A percentile compares a stretch with the other conserved stretches of the same genome.
These are phyloP conservation scores for Macroteleia sp. DNA, from an alignment of 2,888 invertebrate species.

Conservation along the genomic window DNA sequence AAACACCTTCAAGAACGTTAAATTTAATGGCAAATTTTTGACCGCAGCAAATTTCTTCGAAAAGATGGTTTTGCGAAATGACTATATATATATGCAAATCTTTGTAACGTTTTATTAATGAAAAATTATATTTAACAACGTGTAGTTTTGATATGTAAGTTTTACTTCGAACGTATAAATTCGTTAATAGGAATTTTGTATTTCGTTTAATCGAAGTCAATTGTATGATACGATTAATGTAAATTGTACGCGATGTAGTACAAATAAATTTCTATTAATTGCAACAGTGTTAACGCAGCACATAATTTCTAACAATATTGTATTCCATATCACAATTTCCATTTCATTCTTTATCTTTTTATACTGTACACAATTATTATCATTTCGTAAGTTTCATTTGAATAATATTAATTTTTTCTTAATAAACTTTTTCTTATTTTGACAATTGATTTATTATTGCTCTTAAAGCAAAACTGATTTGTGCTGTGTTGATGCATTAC, in stretches of 20 bases:
- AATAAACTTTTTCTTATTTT: too few relatives aligned
- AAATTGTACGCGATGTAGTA: constrained; percentile 38
- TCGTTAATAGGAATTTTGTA: constrained; percentile 27
- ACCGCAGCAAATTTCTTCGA: background rate
- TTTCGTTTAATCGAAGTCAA: constrained; percentile 35
- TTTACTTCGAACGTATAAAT: constrained; percentile 26
- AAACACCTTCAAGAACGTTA: too few relatives aligned
- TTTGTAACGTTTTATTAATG: constrained; percentile 23
- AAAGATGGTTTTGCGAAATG: constrained; percentile 1
- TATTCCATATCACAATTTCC: background rate
- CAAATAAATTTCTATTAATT: constrained; percentile 40
- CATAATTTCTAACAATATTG: background rate
- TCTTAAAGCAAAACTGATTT: background rate
- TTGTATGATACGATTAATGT: constrained; percentile 26
- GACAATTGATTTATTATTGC: too few relatives aligned
- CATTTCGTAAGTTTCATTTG: background rate
- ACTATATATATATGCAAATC: constrained; percentile 3
- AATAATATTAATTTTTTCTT: too few relatives aligned
- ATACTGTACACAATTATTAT: too few relatives aligned
- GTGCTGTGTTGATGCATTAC: constrained; percentile 5
- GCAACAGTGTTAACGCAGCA: constrained; percentile 7
- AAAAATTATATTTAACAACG: constrained; percentile 26
- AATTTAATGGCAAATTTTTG: background rate
- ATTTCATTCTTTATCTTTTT: too few relatives aligned
- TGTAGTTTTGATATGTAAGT: constrained; percentile 42